Percentiles rank a stretch among this genome's conserved stretches.
phyloP scores from a whole-genome alignment of 2,113 vertebrate genomes.

The Caloenas nicobarica region DNA sequence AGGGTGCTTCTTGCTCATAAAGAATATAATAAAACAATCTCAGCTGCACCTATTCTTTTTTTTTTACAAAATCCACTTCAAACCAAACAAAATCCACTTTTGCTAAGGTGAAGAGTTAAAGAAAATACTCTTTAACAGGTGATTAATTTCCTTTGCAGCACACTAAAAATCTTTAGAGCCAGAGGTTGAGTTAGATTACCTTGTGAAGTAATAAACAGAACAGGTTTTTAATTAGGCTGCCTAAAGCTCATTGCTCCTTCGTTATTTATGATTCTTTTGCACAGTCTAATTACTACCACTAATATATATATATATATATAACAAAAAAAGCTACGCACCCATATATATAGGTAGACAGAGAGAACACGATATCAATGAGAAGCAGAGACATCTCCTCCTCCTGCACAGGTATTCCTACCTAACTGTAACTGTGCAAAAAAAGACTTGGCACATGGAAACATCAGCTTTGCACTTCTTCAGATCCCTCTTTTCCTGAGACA shows the following conservation, averaged over 20 bases:
- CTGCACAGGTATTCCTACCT: neutral
- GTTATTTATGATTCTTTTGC: conserved; percentile 66
- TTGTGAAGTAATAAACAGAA: conserved; percentile 51
- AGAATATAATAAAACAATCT: neutral
- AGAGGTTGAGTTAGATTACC: conserved; percentile 63
- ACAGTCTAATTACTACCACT: conserved; percentile 43
- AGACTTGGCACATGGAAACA: accelerated
- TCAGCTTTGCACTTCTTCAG: neutral
- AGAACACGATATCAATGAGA: neutral
- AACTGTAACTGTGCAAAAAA: neutral
- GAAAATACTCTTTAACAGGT: conserved; percentile 3
- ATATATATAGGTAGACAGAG: neutral
- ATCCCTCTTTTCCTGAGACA: neutral
- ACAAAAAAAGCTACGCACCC: neutral
- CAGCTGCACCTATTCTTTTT: neutral
- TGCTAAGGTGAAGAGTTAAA: conserved; percentile 12
- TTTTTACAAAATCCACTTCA: neutral
- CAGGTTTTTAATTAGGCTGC: conserved; percentile 67
- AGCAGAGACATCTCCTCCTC: neutral
- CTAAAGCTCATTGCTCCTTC: conserved; percentile 66
- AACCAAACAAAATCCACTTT: neutral
- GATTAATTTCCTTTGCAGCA: conserved; percentile 25
- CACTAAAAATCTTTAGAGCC: conserved; percentile 43
- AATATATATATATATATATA: neutral
- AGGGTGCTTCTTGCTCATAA: neutral